Percentiles rank a stretch among this genome's conserved stretches.
phyloP scores from a whole-genome alignment of 2,113 vertebrate species.

The Spilogale gracilis region DNA sequence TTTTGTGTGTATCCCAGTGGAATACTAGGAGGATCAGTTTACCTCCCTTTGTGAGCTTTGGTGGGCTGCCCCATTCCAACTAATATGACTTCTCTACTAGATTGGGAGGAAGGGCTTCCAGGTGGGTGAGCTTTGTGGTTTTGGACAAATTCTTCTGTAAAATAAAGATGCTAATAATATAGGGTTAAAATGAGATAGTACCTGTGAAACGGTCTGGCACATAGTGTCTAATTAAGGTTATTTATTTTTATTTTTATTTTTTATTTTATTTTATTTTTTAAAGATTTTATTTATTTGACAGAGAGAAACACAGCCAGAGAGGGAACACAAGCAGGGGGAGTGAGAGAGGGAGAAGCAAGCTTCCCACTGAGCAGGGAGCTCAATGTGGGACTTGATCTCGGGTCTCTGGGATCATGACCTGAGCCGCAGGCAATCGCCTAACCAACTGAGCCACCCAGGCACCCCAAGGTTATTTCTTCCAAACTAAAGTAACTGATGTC shows the following conservation, averaged over 20 bases:
- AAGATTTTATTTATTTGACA: too few relatives aligned
- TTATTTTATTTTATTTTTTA: too few relatives aligned
- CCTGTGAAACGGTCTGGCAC: neutral
- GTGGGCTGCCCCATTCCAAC: neutral
- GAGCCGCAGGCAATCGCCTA: too few relatives aligned
- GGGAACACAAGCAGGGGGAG: too few relatives aligned
- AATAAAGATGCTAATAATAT: neutral
- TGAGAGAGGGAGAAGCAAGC: too few relatives aligned
- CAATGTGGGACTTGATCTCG: too few relatives aligned
- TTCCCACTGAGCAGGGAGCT: too few relatives aligned
- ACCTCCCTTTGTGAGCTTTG: neutral
- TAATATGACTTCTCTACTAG: neutral
- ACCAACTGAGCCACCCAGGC: too few relatives aligned
- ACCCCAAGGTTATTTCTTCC: conserved; percentile 18
- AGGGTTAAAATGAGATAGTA: neutral
- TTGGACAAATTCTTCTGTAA: conserved; percentile 33
- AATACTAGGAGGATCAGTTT: neutral
- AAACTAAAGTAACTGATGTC: neutral
- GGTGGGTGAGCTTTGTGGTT: neutral
- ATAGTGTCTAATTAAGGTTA: neutral
- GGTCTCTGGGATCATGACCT: too few relatives aligned
- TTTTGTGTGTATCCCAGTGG: neutral
- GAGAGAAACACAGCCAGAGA: too few relatives aligned
- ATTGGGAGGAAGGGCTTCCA: neutral
- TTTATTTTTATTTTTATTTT: neutral